Percentiles rank a stretch among this genome's conserved stretches.
These are phyloP conservation scores for Petrocephalus sullivani DNA, from an alignment of 2,797 vertebrate species.

Conservation along the genomic window DNA sequence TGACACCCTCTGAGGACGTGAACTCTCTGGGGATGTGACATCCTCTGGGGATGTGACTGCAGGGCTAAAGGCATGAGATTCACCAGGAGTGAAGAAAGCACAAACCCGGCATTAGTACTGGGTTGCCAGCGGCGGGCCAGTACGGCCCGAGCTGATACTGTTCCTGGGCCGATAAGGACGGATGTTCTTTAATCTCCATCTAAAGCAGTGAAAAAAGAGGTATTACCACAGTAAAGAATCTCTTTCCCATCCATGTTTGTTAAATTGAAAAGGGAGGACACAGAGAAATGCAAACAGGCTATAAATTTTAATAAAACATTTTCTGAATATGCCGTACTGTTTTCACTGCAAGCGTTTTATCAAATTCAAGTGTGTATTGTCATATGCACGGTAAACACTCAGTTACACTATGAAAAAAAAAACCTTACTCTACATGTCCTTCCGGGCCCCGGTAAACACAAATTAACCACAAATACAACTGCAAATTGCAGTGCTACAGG, in stretches of 20 bases:
- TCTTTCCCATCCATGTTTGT: neutral
- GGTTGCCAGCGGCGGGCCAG: neutral
- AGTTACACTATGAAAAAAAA: neutral
- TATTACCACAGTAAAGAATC: neutral
- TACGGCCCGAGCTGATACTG: neutral
- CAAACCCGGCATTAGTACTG: neutral
- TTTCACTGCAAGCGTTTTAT: neutral
- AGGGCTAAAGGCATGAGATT: neutral
- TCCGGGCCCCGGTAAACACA: neutral
- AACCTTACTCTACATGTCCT: neutral
- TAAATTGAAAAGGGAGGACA: neutral
- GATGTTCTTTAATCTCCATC: conserved; percentile 7
- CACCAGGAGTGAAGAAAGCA: neutral
- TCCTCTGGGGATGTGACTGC: neutral
- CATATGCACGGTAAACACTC: neutral
- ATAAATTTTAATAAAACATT: neutral
- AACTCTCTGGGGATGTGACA: neutral
- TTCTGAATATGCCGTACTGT: neutral
- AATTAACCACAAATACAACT: neutral
- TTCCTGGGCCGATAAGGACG: neutral
- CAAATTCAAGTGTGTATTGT: neutral
- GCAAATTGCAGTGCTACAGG: neutral
- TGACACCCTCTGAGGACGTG: neutral
- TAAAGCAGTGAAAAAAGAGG: neutral
- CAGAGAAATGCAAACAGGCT: neutral